Evolutionary conservation across 2,888 invertebrate genomes (phyloP).

Genomic region (Diadromus collaris): DNA sequence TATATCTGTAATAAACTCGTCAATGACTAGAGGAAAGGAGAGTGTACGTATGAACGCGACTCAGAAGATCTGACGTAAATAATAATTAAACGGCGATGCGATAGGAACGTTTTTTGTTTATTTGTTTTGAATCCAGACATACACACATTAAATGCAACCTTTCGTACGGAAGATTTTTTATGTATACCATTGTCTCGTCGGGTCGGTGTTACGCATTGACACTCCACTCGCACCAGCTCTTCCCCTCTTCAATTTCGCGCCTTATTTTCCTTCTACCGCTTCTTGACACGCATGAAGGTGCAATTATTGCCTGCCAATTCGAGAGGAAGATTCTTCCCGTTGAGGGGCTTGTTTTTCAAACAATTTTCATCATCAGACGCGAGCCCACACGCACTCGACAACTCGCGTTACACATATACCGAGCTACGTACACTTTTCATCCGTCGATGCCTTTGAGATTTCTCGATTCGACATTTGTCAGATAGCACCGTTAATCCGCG

Average conservation of each 20-base stretch:
- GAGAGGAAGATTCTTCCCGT: conserved; percentile 56
- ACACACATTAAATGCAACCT: background rate
- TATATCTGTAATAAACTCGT: no score
- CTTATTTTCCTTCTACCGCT: conserved; percentile 51
- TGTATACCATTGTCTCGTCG: background rate
- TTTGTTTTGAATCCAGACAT: background rate
- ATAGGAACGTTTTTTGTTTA: no score
- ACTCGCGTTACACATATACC: background rate
- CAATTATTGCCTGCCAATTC: conserved; percentile 57
- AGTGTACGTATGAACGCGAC: no score
- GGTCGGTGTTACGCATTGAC: conserved; percentile 41
- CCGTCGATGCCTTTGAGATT: conserved; percentile 8
- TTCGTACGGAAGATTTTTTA: no score
- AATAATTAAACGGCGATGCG: no score
- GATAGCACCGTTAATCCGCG: background rate
- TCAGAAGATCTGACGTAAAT: no score
- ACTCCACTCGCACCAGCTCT: background rate
- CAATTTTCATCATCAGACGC: conserved; percentile 47
- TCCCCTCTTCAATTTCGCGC: conserved; percentile 47
- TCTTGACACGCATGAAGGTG: conserved; percentile 53
- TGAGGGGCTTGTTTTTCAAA: conserved; percentile 52
- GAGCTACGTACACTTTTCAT: background rate
- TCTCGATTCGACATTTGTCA: conserved; percentile 14
- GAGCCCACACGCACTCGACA: conserved; percentile 2
- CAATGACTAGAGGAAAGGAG: no score